Evolutionary conservation across 2,797 vertebrate genomes (phyloP).

Genomic region (Emydoidea blandingii): DNA sequence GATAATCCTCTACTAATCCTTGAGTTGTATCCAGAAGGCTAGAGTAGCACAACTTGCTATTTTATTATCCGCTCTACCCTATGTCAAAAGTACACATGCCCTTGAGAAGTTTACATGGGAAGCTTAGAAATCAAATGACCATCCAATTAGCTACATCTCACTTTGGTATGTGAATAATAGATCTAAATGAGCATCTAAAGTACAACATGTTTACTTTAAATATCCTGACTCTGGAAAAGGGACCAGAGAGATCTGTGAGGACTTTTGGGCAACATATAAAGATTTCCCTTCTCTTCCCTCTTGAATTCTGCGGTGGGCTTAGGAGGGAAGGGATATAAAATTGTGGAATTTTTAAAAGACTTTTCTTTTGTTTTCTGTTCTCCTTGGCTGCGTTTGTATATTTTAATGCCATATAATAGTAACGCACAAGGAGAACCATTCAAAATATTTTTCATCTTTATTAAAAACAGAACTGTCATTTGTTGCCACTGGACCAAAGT

Average conservation of each 20-base stretch:
- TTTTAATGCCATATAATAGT: constrained; percentile 73
- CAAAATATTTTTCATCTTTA: constrained; percentile 78
- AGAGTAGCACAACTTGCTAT: constrained; percentile 11
- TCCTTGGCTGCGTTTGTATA: constrained; percentile 71
- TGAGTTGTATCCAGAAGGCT: constrained; percentile 59
- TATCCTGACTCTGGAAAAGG: constrained; percentile 41
- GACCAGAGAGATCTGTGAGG: constrained; percentile 68
- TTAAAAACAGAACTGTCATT: constrained; percentile 72
- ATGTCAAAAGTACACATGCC: constrained; percentile 58
- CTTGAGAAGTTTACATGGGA: constrained; percentile 50
- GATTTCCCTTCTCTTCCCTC: constrained; percentile 63
- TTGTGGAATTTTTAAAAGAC: constrained; percentile 61
- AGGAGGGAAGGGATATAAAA: constrained; percentile 74
- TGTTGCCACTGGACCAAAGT: constrained; percentile 57
- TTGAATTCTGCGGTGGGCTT: constrained; percentile 75
- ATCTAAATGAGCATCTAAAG: constrained; percentile 61
- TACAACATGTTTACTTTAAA: constrained; percentile 74
- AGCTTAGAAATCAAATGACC: constrained; percentile 70
- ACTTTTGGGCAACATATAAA: constrained; percentile 66
- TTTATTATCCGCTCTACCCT: constrained; percentile 58
- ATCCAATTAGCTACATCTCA: constrained; percentile 73
- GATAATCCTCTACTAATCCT: constrained; percentile 55
- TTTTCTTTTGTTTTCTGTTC: constrained; percentile 77
- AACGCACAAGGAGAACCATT: constrained; percentile 75
- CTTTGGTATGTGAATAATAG: constrained; percentile 69